phyloP scores from a whole-genome alignment of 2,888 invertebrate species.

The Chymomyza amoena region DNA sequence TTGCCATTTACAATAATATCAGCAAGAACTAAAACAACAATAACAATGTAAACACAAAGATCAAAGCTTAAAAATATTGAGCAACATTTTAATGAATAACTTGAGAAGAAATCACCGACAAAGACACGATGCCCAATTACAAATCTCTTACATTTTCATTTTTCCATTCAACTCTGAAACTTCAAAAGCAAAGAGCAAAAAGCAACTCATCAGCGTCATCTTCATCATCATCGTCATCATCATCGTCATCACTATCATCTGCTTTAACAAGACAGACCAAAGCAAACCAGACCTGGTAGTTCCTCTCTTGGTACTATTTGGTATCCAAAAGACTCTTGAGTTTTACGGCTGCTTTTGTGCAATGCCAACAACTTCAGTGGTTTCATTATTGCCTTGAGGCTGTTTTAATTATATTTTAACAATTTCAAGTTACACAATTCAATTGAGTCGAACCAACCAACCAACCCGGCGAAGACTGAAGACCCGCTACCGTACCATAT shows the following conservation, averaged over 20 bases:
- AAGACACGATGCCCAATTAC: slow-evolving; percentile 19
- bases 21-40: background rate
- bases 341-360: slow-evolving; percentile 11
- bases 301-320: background rate
- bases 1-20: no score
- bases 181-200: background rate
- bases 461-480: slow-evolving; percentile 15
- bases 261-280: background rate
- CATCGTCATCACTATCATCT: background rate
- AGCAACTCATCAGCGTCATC: background rate
- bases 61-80: slow-evolving; percentile 45
- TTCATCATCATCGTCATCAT: no score
- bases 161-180: background rate
- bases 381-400: slow-evolving; percentile 26
- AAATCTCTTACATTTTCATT: slow-evolving; percentile 9
- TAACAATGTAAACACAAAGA: slow-evolving; percentile 35
- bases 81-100: slow-evolving; percentile 17
- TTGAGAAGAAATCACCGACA: slow-evolving; percentile 38
- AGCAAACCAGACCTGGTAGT: background rate
- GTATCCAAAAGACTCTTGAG: slow-evolving; percentile 20
- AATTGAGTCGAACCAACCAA: slow-evolving; percentile 31
- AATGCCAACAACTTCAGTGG: background rate
- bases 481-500: background rate
- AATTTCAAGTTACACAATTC: slow-evolving; percentile 60
- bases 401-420: slow-evolving; percentile 48